Base-by-base conservation (phyloP, 2,113 vertebrate species). In the Pholis gunnellus region DNA sequence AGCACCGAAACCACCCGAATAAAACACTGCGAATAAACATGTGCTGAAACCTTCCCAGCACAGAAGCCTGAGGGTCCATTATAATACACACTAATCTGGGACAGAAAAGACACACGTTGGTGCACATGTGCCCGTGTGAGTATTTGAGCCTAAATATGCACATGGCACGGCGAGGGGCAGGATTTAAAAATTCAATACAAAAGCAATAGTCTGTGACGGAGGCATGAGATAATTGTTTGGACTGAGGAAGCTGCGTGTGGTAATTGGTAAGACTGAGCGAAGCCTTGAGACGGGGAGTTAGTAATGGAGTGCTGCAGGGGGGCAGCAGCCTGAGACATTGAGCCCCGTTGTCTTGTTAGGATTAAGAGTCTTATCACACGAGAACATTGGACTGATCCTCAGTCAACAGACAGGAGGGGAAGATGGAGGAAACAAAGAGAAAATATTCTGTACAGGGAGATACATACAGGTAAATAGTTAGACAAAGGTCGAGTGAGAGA, bases 291-390 rank as follows among this genome's bases (percentile, higher is more conserved):
- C 2, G 29, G 81, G 78, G 88, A 72, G 79, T 82, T 71, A 36
- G 85, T 85, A 72, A 91, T 85, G 71, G 78, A 90, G 84, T 72
- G 87, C 86, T 87, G 85, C 73, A 69, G 84, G 86, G 87, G 88
- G 82, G 77, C 80, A 87, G 59, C 81, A 88, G 87, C 84, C 84
- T 40, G 82, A 91, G 87, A 91, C 87, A 88, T 76, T 84, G 87
- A 88, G 81, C 70, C 81, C 68, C 78, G 87, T 94, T 94, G 92
- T 93, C 85, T 93, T 14, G 27, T 73, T 65, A 6, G 89, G 90
- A 92, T 94, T 92, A 88, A 42, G 65, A 88, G 82, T 91, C 91
- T 94, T 94, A 94, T 94, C 93, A 86, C 84, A 91, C 50, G 1
- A 83, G 81, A 93, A 92, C 94, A 94, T 72, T 76, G 80, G 79